Base-by-base conservation (phyloP, 35 echinoderm and acorn worm species). In the Lytechinus variegatus region DNA sequence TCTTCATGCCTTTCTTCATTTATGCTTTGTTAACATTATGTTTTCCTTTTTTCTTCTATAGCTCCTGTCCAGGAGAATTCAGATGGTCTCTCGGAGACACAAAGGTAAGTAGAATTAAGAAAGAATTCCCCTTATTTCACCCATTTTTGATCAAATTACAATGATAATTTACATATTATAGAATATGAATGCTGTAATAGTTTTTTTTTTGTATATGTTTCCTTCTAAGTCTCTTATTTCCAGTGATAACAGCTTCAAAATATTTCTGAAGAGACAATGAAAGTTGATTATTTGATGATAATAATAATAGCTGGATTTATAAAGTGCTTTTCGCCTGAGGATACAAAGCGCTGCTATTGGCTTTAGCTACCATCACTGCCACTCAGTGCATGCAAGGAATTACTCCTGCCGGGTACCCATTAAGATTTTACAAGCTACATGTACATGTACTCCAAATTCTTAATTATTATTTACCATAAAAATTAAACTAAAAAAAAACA, bases 1-100 rank as follows among this genome's bases (percentile, higher is more conserved):
- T 10, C n/a, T 90, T 90, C 16, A 54, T 90, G 88, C 33, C 88
- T 52, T 54, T 8, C 2, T 90, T 10, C 6, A 90, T 52, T 12
- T 21, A 52, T 54, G 33, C 33, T 44, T 44, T 44, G 2, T 44
- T 1, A n/a, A n/a, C n/a, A 44, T 44, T 44, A 52, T 51, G 52
- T 28, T 6, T 90, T 52, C 27, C 24, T 3, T 52, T 52, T 93
- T 16, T 24, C 16, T 93, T 93, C 92, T 93, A 9, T 44, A 93
- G 92, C 92, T 57, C 92, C 54, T 55, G 92, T 93, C 27, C 92
- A 93, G 53, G 92, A 93, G 9, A 57, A 54, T 57, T 93, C 92
- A 53, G 92, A 27, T 54, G 52, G 53, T 55, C 55, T 93, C 53
- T 54, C 27, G 4, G 92, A 54, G 29, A 52, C 52, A 55, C 53